Evolutionary conservation across 2,888 invertebrate species (phyloP).

Genomic region (Orchesellides sinensis): DNA sequence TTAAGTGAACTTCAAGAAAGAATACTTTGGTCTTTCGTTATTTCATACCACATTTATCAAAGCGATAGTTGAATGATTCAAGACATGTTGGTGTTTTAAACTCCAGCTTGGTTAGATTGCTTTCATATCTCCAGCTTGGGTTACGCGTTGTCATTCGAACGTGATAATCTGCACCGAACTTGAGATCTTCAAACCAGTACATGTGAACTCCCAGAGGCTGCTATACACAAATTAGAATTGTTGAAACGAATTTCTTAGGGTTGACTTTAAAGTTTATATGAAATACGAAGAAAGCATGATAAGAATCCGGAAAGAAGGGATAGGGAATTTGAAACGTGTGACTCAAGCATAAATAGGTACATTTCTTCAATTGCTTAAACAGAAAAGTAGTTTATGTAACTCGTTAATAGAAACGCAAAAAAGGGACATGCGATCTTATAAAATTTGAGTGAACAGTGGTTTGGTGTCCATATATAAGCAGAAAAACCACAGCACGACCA

Average conservation of each 20-base stretch:
- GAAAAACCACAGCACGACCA: too few species aligned
- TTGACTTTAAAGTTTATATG: neutral
- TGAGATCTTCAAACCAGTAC: conserved; percentile 69
- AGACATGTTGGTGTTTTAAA: conserved; percentile 72
- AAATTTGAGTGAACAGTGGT: too few species aligned
- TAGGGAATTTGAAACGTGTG: too few species aligned
- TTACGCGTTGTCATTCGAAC: conserved; percentile 68
- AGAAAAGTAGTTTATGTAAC: too few species aligned
- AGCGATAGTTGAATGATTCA: conserved; percentile 66
- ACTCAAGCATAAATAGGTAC: too few species aligned
- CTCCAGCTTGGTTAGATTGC: conserved; percentile 59
- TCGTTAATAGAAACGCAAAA: too few species aligned
- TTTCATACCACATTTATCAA: conserved; percentile 73
- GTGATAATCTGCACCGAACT: conserved; percentile 66
- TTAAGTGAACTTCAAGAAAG: too few species aligned
- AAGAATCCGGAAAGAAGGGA: neutral
- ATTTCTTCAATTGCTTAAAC: too few species aligned
- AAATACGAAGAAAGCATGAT: neutral
- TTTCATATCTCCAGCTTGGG: conserved; percentile 66
- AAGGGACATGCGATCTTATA: too few species aligned
- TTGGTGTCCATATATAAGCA: too few species aligned
- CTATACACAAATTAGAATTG: conserved; percentile 31
- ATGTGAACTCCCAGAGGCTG: conserved; percentile 70
- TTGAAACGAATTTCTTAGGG: neutral
- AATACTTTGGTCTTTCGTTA: too few species aligned